Conservation (phyloP, 2,797 vertebrate species). For the Tokudaia tokunoshimensis region DNA sequence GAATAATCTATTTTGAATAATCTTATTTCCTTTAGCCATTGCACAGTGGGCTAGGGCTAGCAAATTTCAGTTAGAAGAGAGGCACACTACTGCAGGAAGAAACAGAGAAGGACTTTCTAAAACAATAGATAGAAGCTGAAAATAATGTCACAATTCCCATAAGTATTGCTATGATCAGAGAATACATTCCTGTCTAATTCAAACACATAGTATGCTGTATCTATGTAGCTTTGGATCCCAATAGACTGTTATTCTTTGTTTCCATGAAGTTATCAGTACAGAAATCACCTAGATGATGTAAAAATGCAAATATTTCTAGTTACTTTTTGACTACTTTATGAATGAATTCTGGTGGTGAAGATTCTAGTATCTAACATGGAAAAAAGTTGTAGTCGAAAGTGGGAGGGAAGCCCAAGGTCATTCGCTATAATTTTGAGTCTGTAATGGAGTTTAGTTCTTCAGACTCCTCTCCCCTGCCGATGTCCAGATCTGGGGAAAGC, state of each 20-base stretch:
- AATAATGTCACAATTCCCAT: neutral
- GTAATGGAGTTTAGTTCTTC: neutral
- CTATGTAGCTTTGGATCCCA: neutral
- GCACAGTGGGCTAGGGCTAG: neutral
- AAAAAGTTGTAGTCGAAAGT: neutral
- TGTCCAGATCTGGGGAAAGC: neutral
- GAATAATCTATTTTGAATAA: neutral
- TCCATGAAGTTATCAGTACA: neutral
- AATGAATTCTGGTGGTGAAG: neutral
- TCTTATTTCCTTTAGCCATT: neutral
- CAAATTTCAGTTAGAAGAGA: neutral
- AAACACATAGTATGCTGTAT: neutral
- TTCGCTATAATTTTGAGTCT: neutral
- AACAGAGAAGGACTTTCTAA: neutral
- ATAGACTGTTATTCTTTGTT: constrained; percentile 12
- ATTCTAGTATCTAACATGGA: neutral
- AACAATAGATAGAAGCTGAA: constrained; percentile 49
- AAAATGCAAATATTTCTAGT: neutral
- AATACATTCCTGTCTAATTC: neutral
- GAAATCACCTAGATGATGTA: neutral
- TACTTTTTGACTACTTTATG: neutral
- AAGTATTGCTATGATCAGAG: neutral
- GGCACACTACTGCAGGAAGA: neutral
- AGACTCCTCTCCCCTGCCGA: neutral
- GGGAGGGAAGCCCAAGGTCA: neutral